Conservation (phyloP, 1,140 invertebrate genomes). For the Agrilus planipennis region DNA sequence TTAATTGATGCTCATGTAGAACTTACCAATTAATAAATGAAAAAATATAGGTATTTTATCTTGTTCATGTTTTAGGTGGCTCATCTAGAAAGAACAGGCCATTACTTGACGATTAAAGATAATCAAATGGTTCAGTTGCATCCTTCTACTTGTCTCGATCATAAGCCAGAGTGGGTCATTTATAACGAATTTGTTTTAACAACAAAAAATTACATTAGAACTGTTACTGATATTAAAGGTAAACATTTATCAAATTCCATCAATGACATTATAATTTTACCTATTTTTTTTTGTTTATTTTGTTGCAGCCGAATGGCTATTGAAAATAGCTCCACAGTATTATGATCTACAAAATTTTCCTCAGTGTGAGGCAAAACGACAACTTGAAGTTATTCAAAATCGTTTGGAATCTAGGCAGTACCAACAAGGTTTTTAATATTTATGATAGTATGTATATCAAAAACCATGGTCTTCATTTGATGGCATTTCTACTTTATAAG, state of each 20-base stretch:
- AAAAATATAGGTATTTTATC: not conserved
- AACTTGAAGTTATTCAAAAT: constrained; percentile 74
- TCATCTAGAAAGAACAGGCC: constrained; percentile 88
- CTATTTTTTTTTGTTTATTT: constrained; percentile 1
- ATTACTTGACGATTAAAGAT: constrained; percentile 98
- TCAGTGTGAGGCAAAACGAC: constrained; percentile 89
- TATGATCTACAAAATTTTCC: constrained; percentile 98
- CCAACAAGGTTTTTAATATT: constrained; percentile 68
- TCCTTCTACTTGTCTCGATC: constrained; percentile 96
- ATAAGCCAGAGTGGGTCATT: constrained; percentile 99
- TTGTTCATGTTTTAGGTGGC: constrained; percentile 54
- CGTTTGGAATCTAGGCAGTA: constrained; percentile 77
- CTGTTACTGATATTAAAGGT: constrained; percentile 98
- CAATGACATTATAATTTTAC: not conserved
- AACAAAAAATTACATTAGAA: constrained; percentile 98
- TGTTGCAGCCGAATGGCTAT: constrained; percentile 79
- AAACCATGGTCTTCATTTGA: not conserved
- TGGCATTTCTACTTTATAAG: too few species aligned
- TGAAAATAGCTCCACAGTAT: constrained; percentile 93
- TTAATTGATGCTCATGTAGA: too few species aligned
- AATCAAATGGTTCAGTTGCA: constrained; percentile 98
- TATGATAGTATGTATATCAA: constrained; percentile 3
- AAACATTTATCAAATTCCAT: constrained; percentile 34
- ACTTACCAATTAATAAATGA: not conserved
- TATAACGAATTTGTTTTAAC: constrained; percentile 99